These are phyloP conservation scores for Enteromius paludinosus DNA, from an alignment of 2,797 vertebrate species.

Conservation along the genomic window DNA sequence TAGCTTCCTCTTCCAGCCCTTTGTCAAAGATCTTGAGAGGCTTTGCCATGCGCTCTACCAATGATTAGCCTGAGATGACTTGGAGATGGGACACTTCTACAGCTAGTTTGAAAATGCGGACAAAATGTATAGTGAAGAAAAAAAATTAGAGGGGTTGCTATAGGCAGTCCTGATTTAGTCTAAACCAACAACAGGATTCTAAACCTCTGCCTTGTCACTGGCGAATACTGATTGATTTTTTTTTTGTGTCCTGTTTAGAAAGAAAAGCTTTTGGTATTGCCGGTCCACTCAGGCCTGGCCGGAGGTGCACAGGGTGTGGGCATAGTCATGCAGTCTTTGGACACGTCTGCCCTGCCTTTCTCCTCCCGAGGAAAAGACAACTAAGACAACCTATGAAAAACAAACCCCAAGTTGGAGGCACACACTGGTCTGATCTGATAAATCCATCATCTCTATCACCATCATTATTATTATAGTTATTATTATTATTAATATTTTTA, in stretches of 20 bases:
- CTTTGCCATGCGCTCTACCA: conserved; percentile 25
- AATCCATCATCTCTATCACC: conserved; percentile 65
- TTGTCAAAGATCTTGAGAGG: conserved; percentile 37
- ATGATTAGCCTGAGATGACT: conserved; percentile 62
- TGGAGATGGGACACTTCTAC: conserved; percentile 34
- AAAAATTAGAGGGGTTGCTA: not conserved
- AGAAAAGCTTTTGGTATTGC: conserved; percentile 72
- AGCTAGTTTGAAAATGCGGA: conserved; percentile 26
- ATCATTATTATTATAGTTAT: conserved; percentile 80
- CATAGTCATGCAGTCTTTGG: conserved; percentile 61
- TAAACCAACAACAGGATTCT: conserved; percentile 42
- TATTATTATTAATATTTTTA: conserved; percentile 82
- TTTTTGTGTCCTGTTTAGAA: conserved; percentile 57
- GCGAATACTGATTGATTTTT: conserved; percentile 71
- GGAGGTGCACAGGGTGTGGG: conserved; percentile 49
- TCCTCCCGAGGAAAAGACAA: conserved; percentile 78
- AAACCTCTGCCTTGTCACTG: conserved; percentile 48
- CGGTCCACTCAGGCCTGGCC: conserved; percentile 55
- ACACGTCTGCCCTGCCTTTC: conserved; percentile 70
- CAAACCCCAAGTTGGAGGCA: conserved; percentile 87
- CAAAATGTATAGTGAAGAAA: conserved; percentile 1
- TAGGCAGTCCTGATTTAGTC: conserved; percentile 65
- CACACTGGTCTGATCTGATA: conserved; percentile 95
- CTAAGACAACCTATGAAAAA: conserved; percentile 80
- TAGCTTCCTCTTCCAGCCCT: conserved; percentile 32